A percentile compares a stretch with the other conserved stretches of the same genome.
phyloP scores from a whole-genome alignment of 2,888 invertebrate genomes.

The Nomada ferruginata region DNA sequence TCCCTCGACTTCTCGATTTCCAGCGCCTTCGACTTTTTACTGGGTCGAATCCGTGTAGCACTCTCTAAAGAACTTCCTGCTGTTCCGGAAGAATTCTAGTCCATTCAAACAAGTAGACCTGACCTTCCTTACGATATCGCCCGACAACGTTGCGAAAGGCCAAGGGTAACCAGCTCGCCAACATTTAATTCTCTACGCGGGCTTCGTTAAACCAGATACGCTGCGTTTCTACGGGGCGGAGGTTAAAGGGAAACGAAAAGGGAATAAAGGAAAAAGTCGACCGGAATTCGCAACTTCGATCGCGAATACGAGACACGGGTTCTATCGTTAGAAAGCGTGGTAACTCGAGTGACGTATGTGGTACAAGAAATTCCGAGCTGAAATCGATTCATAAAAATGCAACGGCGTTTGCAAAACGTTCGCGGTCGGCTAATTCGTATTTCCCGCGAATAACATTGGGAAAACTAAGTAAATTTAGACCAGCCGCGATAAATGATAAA shows the following conservation, averaged over 20 bases:
- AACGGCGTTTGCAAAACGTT: conserved; percentile 11
- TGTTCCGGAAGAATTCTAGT: conserved; percentile 40
- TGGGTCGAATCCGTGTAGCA: conserved; percentile 36
- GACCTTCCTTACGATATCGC: conserved; percentile 57
- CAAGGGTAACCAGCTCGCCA: conserved; percentile 38
- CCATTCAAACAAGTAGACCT: conserved; percentile 56
- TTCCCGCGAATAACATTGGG: not conserved
- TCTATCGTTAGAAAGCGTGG: conserved; percentile 74
- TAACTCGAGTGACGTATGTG: conserved; percentile 70
- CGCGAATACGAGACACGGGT: conserved; percentile 63
- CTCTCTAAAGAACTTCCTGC: conserved; percentile 40
- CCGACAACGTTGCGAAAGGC: conserved; percentile 46
- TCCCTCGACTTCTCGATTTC: conserved; percentile 31
- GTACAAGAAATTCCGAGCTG: conserved; percentile 65
- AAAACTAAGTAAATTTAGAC: not conserved
- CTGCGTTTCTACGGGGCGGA: not conserved
- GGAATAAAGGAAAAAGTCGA: conserved; percentile 37
- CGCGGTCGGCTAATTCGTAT: not conserved
- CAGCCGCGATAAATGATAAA: not conserved
- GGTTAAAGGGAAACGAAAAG: not conserved
- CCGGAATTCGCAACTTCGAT: conserved; percentile 60
- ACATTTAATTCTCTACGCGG: conserved; percentile 8
- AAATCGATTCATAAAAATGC: conserved; percentile 62
- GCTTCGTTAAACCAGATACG: conserved; percentile 2
- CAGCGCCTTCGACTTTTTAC: conserved; percentile 48